Evolutionary conservation across 2,888 invertebrate species (phyloP), one percentile per base, ranked within the genome.

Genomic region (Tinea semifulvella): DNA sequence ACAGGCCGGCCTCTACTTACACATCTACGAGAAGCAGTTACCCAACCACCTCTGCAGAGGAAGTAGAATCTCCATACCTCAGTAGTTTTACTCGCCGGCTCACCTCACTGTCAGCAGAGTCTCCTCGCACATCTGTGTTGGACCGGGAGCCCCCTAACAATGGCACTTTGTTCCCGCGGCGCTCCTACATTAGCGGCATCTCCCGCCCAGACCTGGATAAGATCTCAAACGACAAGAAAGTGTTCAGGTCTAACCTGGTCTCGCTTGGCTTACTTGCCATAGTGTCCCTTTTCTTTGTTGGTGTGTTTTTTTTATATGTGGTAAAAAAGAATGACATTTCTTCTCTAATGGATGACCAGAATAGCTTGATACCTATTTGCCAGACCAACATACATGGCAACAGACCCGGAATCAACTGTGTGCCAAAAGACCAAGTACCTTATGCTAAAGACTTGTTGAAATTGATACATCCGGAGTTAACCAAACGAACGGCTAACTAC

Each of bases 81-180:
- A 89, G 88, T 56, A 89, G 87, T 57, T 90, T 89, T 53, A 88
- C 89, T 0, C 77, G 84, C 47, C 82, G 88, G 48, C 62, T 89
- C 48, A 83, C 85, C 10, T 49, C 79, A 4, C 55, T 80, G 2
- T 77, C 80, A 49, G 55, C 79, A 1, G 79, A 79, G n/a, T 61
- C 63, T 2, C 54, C 65, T 2, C 75, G 68, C 56, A 48, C 65
- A 1, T 48, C 65, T 2, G 70, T 53, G 42, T 47, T 69, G 2
- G 75, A 79, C 47, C 54, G 75, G 43, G 80, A 82, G 53, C 17
- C 11, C 17, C 27, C 61, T 4, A 74, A 69, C 47, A 81, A 81
- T 53, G 81, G 80, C 1, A 68, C 61, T 48, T 18, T 25, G 11
- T 14, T 65, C 68, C 69, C 70, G 1, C 70, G 77, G 13, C 65